Percentiles rank a stretch among this genome's conserved stretches.
Conservation (phyloP, 2,888 invertebrate genomes). For the Mactromeris polynyma region DNA sequence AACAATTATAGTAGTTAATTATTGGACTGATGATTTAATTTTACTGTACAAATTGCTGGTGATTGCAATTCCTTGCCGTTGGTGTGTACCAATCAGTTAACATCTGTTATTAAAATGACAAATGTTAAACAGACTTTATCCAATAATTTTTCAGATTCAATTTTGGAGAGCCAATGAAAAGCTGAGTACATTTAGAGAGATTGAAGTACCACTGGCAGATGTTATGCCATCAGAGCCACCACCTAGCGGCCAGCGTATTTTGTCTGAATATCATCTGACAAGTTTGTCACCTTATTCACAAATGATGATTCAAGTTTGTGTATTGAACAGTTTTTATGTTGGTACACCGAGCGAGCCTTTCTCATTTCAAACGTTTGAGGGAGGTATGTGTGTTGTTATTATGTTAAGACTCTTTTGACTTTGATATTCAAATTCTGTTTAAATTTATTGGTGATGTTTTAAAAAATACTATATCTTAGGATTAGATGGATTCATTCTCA, state of each 20-base stretch:
- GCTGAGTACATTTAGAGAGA: slow-evolving; percentile 76
- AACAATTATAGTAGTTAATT: no score
- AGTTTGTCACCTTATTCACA: slow-evolving; percentile 86
- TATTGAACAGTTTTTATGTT: slow-evolving; percentile 96
- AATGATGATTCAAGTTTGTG: slow-evolving; percentile 95
- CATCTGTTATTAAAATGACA: no score
- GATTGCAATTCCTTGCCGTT: no score
- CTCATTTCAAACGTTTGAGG: slow-evolving; percentile 85
- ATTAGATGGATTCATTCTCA: no score
- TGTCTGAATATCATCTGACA: slow-evolving; percentile 38
- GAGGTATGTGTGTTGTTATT: slow-evolving; percentile 75
- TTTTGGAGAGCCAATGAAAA: slow-evolving; percentile 94
- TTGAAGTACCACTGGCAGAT: slow-evolving; percentile 68
- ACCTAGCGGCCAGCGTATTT: slow-evolving; percentile 41
- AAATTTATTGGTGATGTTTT: background rate
- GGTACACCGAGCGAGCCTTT: slow-evolving; percentile 95
- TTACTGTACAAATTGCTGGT: no score
- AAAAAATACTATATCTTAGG: no score
- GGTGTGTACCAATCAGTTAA: no score
- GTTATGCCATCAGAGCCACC: slow-evolving; percentile 51
- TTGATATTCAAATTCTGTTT: background rate
- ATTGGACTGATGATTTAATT: no score
- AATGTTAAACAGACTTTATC: no score
- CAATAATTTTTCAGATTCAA: slow-evolving; percentile 90
- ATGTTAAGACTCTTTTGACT: background rate